phyloP scores from a whole-genome alignment of 2,888 invertebrate genomes.

The Chymomyza procnemis region DNA sequence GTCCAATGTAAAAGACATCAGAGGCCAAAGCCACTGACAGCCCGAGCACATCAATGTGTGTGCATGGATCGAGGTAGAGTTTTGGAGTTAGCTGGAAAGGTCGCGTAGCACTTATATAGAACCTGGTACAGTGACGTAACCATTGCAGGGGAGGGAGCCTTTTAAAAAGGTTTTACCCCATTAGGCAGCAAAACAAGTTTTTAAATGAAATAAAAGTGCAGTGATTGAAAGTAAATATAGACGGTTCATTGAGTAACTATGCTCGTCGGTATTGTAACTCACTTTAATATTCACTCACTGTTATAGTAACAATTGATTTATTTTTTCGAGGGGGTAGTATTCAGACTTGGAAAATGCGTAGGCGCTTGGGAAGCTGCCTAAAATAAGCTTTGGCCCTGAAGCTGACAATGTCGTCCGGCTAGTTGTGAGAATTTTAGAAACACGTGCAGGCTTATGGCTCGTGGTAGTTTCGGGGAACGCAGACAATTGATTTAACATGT shows the following conservation, averaged over 20 bases:
- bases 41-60: neutral
- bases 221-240: neutral
- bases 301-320: neutral
- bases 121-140: neutral
- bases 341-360: too few relatives aligned
- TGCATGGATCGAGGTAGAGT: neutral
- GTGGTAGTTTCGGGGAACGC: too few relatives aligned
- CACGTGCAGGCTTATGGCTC: too few relatives aligned
- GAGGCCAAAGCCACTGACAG: constrained; percentile 9
- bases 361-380: too few relatives aligned
- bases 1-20: constrained; percentile 42
- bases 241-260: neutral
- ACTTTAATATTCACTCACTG: neutral
- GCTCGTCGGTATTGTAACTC: neutral
- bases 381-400: too few relatives aligned
- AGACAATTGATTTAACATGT: too few relatives aligned
- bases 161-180: neutral
- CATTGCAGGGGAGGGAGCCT: neutral
- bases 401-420: too few relatives aligned
- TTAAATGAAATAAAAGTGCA: neutral
- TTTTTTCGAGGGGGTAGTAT: too few relatives aligned
- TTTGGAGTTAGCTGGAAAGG: neutral
- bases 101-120: neutral
- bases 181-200: neutral
- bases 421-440: too few relatives aligned